These are phyloP conservation scores for Myoxocephalus aenaeus DNA, from an alignment of 2,797 vertebrate species.

Conservation along the genomic window DNA sequence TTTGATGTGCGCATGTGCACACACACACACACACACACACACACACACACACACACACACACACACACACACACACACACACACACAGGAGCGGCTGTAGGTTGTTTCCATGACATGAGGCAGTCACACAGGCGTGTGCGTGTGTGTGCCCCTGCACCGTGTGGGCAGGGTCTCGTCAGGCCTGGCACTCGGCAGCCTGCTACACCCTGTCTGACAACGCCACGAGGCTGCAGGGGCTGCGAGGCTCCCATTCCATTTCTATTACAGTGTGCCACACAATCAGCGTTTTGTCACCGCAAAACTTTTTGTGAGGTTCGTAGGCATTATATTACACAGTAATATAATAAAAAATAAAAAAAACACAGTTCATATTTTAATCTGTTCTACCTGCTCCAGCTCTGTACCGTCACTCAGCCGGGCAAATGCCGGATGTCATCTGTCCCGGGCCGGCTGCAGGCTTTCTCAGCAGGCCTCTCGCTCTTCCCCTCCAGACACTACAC, in stretches of 20 bases:
- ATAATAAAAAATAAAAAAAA: no score
- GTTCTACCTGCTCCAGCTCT: constrained; percentile 33
- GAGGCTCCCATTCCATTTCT: constrained; percentile 18
- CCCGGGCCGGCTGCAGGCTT: constrained; percentile 67
- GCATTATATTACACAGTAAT: background rate
- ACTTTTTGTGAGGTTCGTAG: background rate
- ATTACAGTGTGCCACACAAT: background rate
- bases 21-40: background rate
- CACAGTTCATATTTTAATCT: constrained; percentile 19
- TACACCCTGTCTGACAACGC: constrained; percentile 68
- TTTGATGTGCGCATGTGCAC: constrained; percentile 2
- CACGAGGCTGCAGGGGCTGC: no score
- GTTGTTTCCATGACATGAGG: constrained; percentile 72
- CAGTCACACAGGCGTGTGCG: constrained; percentile 39
- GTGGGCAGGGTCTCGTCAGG: constrained; percentile 45
- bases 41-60: background rate
- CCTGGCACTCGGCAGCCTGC: constrained; percentile 60
- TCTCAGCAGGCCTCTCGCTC: constrained; percentile 62
- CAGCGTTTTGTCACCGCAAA: constrained; percentile 3
- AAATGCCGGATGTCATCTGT: constrained; percentile 71
- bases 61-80: background rate
- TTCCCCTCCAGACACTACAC: constrained; percentile 67
- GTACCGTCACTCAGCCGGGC: constrained; percentile 40
- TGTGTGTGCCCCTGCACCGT: constrained; percentile 32
- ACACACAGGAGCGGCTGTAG: constrained; percentile 20